Conservation (phyloP, 1,140 invertebrate genomes). For the Mya arenaria region DNA sequence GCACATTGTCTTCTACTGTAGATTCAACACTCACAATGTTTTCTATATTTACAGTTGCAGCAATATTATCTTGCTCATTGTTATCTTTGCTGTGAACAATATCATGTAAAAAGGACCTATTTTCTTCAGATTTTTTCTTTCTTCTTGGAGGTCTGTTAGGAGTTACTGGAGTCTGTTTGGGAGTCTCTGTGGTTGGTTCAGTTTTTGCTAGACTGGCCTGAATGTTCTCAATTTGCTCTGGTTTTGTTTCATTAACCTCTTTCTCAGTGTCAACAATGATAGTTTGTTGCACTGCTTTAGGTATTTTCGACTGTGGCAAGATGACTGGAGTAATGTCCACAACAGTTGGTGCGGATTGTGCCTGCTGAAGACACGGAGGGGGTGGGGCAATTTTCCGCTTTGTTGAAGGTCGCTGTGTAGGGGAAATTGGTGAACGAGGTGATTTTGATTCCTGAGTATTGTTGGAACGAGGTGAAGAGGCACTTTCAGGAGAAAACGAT, state of each 20-base stretch:
- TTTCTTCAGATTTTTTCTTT: conserved; percentile 43
- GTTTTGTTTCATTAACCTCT: no score
- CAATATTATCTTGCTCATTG: conserved; percentile 42
- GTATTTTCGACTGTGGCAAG: no score
- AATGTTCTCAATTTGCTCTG: no score
- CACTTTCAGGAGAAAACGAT: conserved; percentile 18
- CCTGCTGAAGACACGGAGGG: no score
- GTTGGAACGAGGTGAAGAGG: not conserved
- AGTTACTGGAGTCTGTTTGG: not conserved
- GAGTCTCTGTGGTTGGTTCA: not conserved
- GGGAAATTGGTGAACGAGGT: conserved; percentile 3
- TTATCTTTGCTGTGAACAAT: conserved; percentile 37
- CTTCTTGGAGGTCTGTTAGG: conserved; percentile 42
- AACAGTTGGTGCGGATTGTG: no score
- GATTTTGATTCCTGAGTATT: not conserved
- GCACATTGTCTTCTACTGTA: not conserved
- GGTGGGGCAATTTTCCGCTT: conserved; percentile 55
- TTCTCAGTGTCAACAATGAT: no score
- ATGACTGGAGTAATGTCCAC: no score
- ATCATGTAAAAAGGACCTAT: conserved; percentile 45
- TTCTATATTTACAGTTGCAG: conserved; percentile 42
- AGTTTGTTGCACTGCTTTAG: no score
- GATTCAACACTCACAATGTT: not conserved
- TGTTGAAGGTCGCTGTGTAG: conserved; percentile 41
- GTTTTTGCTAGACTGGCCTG: no score